phyloP scores from a whole-genome alignment of 2,113 vertebrate genomes.

The Spea multiplicata region DNA sequence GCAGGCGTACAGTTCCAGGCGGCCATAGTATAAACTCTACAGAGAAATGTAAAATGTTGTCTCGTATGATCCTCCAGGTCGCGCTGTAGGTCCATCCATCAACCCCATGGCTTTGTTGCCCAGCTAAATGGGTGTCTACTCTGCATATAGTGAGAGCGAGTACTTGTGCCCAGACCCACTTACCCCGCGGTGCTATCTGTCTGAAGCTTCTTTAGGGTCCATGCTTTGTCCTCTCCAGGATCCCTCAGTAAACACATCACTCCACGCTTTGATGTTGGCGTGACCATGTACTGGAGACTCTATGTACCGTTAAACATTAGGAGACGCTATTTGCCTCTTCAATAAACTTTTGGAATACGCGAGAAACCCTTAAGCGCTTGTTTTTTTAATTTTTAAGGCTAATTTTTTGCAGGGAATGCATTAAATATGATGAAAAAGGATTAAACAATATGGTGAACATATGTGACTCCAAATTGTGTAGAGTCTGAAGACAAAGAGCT shows the following conservation, averaged over 20 bases:
- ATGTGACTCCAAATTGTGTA: slow-evolving; percentile 25
- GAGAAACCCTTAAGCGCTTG: not conserved
- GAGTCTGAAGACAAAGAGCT: not conserved
- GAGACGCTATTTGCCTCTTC: slow-evolving; percentile 9
- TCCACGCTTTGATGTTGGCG: slow-evolving; percentile 5
- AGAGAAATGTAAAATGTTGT: too few species aligned
- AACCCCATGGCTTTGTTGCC: too few species aligned
- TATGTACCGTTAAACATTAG: slow-evolving; percentile 9
- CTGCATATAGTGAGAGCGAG: too few species aligned
- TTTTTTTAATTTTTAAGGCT: not conserved
- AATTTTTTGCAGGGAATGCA: slow-evolving; percentile 23
- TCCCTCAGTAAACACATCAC: not conserved
- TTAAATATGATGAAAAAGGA: slow-evolving; percentile 15
- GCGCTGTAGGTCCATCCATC: too few species aligned
- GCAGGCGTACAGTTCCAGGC: too few species aligned
- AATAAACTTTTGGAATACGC: not conserved
- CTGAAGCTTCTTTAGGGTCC: not conserved
- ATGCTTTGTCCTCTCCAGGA: too few species aligned
- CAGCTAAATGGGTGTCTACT: too few species aligned
- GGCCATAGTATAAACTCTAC: too few species aligned
- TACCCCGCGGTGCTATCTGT: not conserved
- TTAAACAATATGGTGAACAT: slow-evolving; percentile 24
- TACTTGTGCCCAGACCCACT: too few species aligned
- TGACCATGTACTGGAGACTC: not conserved
- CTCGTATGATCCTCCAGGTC: too few species aligned